These are phyloP conservation scores for Pluvialis apricaria DNA, from an alignment of 2,113 vertebrate species.

Conservation along the genomic window DNA sequence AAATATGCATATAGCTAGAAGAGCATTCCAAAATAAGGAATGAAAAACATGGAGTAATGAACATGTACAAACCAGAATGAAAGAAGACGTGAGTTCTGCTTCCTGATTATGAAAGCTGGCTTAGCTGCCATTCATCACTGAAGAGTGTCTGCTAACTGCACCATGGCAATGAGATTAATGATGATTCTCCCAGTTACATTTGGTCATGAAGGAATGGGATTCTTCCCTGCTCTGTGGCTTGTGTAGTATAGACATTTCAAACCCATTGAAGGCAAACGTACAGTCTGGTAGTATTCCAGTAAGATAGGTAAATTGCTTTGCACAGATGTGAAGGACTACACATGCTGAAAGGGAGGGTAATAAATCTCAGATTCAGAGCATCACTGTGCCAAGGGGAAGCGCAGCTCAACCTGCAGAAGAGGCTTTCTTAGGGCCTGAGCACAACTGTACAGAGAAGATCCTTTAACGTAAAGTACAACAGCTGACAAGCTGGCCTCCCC, in stretches of 20 bases:
- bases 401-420: not conserved
- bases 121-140: not conserved
- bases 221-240: not conserved
- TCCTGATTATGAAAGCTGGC: not conserved
- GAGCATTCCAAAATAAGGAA: not conserved
- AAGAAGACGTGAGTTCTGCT: not conserved
- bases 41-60: not conserved
- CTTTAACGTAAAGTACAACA: not conserved
- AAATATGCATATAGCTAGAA: not conserved
- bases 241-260: not conserved
- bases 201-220: not conserved
- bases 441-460: not conserved
- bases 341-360: not conserved
- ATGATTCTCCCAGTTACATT: not conserved
- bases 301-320: not conserved
- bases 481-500: not conserved
- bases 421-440: not conserved
- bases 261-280: not conserved
- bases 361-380: not conserved
- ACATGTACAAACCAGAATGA: not conserved
- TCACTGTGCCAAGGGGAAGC: not conserved
- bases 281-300: not conserved
- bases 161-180: not conserved
- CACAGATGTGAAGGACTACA: not conserved
- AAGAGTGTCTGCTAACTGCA: not conserved